Conservation (phyloP, 2,888 invertebrate species). For the Strigamia transsilvanica region DNA sequence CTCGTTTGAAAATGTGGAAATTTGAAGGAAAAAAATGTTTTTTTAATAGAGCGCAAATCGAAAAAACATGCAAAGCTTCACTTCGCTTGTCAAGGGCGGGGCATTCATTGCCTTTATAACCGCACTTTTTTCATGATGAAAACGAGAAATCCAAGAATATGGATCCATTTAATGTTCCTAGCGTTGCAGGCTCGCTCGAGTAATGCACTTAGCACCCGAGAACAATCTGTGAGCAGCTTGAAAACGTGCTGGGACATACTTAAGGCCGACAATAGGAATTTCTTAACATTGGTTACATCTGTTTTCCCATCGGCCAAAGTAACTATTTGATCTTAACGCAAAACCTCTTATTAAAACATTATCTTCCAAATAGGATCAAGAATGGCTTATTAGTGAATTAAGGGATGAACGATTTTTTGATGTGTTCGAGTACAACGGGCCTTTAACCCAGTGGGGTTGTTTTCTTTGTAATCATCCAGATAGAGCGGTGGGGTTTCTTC, state of each 20-base stretch:
- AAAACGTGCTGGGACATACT: constrained; percentile 95
- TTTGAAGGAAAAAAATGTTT: background rate
- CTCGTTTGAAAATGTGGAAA: background rate
- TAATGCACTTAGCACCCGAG: constrained; percentile 80
- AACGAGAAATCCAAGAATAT: constrained; percentile 80
- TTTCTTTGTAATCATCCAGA: constrained; percentile 94
- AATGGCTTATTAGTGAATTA: constrained; percentile 83
- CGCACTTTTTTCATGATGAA: constrained; percentile 75
- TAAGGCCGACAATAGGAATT: constrained; percentile 88
- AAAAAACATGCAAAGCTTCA: constrained; percentile 87
- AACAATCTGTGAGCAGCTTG: constrained; percentile 81
- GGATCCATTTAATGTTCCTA: constrained; percentile 96
- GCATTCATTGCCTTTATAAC: constrained; percentile 83
- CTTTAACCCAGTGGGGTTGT: constrained; percentile 80
- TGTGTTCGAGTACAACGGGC: constrained; percentile 82
- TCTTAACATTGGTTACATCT: constrained; percentile 88
- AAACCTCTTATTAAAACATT: background rate
- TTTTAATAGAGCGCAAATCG: constrained; percentile 74
- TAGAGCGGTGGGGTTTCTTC: constrained; percentile 79
- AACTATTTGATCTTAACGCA: constrained; percentile 54
- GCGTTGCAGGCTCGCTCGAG: constrained; percentile 84
- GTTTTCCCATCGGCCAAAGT: constrained; percentile 91
- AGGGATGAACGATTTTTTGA: constrained; percentile 89
- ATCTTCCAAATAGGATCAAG: constrained; percentile 75
- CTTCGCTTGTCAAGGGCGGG: constrained; percentile 86